Percentiles rank a stretch among this genome's conserved stretches.
These are phyloP conservation scores for Rutilus rutilus DNA, from an alignment of 2,113 vertebrate species.

Conservation along the genomic window DNA sequence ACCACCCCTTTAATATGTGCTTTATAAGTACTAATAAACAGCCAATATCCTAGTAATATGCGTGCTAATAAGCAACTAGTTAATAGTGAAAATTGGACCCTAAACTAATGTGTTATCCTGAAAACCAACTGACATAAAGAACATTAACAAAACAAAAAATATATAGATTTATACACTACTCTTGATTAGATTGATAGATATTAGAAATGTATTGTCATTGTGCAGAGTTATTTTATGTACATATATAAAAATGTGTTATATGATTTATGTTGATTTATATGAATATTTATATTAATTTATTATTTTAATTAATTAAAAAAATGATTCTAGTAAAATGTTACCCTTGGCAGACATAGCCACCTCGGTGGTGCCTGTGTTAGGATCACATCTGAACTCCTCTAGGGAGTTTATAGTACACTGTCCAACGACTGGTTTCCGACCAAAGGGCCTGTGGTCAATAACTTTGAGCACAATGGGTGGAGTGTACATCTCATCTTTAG, in stretches of 20 bases:
- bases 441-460: conserved; percentile 94
- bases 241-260: too few species aligned
- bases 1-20: too few species aligned
- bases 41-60: too few species aligned
- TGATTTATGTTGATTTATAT: too few species aligned
- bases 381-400: conserved; percentile 91
- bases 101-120: too few species aligned
- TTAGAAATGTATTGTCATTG: neutral
- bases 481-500: conserved; percentile 94
- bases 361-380: conserved; percentile 81
- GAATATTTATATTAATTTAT: neutral
- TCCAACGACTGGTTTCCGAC: conserved; percentile 92
- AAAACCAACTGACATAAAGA: neutral
- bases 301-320: neutral
- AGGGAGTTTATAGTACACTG: conserved; percentile 90
- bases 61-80: too few species aligned
- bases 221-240: too few species aligned
- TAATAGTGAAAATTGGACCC: too few species aligned
- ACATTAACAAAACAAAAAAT: too few species aligned
- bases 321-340: conserved; percentile 57
- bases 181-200: neutral
- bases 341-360: conserved; percentile 88
- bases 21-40: too few species aligned
- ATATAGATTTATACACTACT: neutral
- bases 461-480: conserved; percentile 96